phyloP scores from a whole-genome alignment of 1,140 invertebrate genomes.

The Cotesia glomerata region DNA sequence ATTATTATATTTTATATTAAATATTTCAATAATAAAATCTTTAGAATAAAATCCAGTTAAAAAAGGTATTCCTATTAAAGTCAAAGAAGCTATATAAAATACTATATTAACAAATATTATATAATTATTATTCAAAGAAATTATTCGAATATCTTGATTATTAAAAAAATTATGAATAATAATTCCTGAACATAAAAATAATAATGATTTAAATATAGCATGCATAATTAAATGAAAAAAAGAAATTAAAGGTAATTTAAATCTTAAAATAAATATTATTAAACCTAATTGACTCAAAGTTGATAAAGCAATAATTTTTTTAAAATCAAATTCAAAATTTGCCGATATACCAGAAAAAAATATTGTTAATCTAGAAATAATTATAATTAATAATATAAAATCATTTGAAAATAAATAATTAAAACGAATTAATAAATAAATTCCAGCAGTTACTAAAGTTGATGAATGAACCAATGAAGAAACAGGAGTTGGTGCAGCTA shows the following conservation, averaged over 20 bases:
- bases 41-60: constrained; percentile 71
- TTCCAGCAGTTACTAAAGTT: constrained; percentile 74
- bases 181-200: constrained; percentile 68
- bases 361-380: constrained; percentile 64
- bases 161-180: constrained; percentile 69
- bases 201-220: constrained; percentile 71
- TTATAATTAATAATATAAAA: constrained; percentile 58
- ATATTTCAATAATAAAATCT: constrained; percentile 68
- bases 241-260: constrained; percentile 59
- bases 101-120: constrained; percentile 58
- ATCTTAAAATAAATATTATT: constrained; percentile 68
- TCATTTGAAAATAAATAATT: constrained; percentile 47
- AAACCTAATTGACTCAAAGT: constrained; percentile 74
- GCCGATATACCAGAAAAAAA: constrained; percentile 68
- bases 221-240: constrained; percentile 71
- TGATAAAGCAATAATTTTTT: constrained; percentile 76
- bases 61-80: constrained; percentile 67
- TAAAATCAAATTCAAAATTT: constrained; percentile 71
- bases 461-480: constrained; percentile 78
- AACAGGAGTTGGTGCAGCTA: constrained; percentile 73
- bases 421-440: constrained; percentile 75
- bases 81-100: constrained; percentile 64
- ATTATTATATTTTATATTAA: constrained; percentile 62
- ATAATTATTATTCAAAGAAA: constrained; percentile 56
- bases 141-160: constrained; percentile 70